phyloP scores from a whole-genome alignment of 2,113 vertebrate species.

The Dendropsophus ebraccatus region DNA sequence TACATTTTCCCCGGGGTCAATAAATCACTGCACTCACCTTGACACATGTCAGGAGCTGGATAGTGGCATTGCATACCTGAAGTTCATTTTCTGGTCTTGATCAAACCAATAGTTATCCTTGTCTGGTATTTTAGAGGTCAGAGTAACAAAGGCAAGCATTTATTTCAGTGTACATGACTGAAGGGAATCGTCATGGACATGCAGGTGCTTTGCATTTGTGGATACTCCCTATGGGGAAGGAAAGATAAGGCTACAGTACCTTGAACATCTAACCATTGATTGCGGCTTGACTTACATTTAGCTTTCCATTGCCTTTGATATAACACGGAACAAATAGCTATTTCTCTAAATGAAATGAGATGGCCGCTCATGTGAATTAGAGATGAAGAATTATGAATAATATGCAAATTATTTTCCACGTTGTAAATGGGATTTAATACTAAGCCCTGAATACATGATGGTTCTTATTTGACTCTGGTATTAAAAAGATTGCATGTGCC shows the following conservation, averaged over 20 bases:
- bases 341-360: constrained; percentile 1
- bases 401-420: neutral
- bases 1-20: constrained; percentile 45
- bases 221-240: neutral
- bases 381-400: constrained; percentile 11
- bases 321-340: neutral
- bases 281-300: neutral
- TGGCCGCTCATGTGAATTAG: neutral
- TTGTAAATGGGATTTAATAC: neutral
- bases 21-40: constrained; percentile 51
- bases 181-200: neutral
- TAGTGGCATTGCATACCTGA: constrained; percentile 45
- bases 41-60: constrained; percentile 47
- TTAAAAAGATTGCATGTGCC: neutral
- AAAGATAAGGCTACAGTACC: constrained; percentile 18
- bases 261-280: constrained; percentile 13
- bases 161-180: constrained; percentile 11
- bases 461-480: neutral
- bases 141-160: constrained; percentile 20
- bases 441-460: neutral
- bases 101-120: neutral
- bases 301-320: neutral
- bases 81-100: constrained; percentile 36
- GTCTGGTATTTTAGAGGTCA: constrained; percentile 43
- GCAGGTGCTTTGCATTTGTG: constrained; percentile 44